These are phyloP conservation scores for Atta cephalotes DNA, from an alignment of 1,140 invertebrate genomes.

Conservation along the genomic window DNA sequence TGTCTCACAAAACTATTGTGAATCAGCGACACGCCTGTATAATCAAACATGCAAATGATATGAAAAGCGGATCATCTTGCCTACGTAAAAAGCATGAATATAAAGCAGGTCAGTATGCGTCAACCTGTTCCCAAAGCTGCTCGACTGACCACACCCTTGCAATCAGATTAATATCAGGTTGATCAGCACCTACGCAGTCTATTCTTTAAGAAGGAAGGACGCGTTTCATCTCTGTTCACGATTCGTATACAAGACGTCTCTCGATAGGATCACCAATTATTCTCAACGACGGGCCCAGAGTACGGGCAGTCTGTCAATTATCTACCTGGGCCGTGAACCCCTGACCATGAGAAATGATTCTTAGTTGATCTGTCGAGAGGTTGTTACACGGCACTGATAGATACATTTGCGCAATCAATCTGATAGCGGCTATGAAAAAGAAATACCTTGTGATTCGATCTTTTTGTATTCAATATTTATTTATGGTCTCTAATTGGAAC, in stretches of 20 bases:
- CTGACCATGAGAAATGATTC: constrained; percentile 77
- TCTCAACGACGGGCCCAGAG: constrained; percentile 73
- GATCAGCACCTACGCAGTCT: constrained; percentile 63
- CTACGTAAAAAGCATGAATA: constrained; percentile 29
- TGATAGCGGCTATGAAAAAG: constrained; percentile 33
- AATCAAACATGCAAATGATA: constrained; percentile 61
- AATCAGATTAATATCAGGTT: constrained; percentile 67
- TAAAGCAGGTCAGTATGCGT: constrained; percentile 23
- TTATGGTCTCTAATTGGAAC: background rate
- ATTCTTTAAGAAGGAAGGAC: constrained; percentile 47
- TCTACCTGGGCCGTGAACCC: constrained; percentile 71
- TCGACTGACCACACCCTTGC: constrained; percentile 43
- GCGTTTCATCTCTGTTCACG: constrained; percentile 40
- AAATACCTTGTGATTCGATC: background rate
- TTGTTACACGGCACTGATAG: constrained; percentile 66
- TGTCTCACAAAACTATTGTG: background rate
- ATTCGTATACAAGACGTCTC: constrained; percentile 71
- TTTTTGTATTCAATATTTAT: constrained; percentile 25
- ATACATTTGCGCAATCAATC: constrained; percentile 61
- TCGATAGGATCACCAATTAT: constrained; percentile 83
- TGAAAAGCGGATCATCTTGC: constrained; percentile 44
- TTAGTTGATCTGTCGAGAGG: constrained; percentile 15
- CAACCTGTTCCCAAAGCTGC: constrained; percentile 45
- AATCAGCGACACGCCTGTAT: constrained; percentile 36
- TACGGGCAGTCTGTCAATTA: constrained; percentile 79